Conservation (phyloP, 2,888 invertebrate genomes). For the Xestia c-nigrum region DNA sequence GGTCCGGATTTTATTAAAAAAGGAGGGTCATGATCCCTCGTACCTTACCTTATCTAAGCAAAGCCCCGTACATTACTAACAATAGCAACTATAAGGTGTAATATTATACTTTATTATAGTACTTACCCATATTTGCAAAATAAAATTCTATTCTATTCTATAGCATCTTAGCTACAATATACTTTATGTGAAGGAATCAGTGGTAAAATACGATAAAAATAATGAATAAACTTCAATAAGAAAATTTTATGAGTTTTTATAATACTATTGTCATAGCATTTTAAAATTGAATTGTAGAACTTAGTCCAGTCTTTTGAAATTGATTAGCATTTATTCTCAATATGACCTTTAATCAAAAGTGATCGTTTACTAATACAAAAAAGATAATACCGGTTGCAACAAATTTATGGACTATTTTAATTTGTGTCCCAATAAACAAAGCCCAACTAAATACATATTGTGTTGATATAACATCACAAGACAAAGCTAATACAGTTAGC, state of each 20-base stretch:
- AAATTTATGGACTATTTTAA: not conserved
- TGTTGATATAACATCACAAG: not conserved
- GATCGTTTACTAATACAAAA: not conserved
- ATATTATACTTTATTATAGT: too few species aligned
- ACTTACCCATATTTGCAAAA: too few species aligned
- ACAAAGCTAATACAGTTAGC: constrained; percentile 52
- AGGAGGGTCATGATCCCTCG: constrained; percentile 13
- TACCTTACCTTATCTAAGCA: constrained; percentile 2
- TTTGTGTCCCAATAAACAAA: constrained; percentile 1
- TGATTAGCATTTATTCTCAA: not conserved
- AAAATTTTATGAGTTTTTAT: not conserved
- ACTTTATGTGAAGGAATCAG: not conserved
- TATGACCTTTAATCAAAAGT: not conserved
- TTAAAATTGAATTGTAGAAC: not conserved
- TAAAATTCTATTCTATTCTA: too few species aligned
- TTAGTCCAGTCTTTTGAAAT: not conserved
- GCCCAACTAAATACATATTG: not conserved
- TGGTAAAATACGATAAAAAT: constrained; percentile 1
- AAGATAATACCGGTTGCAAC: constrained; percentile 2
- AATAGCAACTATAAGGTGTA: not conserved
- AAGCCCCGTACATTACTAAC: constrained; percentile 10
- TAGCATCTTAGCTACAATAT: not conserved
- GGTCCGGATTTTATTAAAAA: constrained; percentile 38
- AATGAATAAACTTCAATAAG: not conserved
- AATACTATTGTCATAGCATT: not conserved